Percentiles rank a stretch among this genome's conserved stretches.
Conservation (phyloP, 2,888 invertebrate species). For the Galeruca laticollis region DNA sequence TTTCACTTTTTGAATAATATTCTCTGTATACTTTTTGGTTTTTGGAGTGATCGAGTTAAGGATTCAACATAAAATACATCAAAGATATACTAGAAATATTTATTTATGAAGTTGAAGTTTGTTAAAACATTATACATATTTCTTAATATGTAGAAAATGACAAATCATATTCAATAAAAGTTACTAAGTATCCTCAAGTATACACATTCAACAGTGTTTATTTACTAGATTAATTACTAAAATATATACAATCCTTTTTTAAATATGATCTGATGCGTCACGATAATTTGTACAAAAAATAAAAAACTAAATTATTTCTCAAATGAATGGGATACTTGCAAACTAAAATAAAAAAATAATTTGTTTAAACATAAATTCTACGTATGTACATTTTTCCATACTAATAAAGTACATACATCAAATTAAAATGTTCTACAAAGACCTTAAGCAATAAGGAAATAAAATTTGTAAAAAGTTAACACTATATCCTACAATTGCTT, state of each 20-base stretch:
- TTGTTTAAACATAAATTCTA: constrained; percentile 25
- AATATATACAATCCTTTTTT: constrained; percentile 16
- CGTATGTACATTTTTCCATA: constrained; percentile 30
- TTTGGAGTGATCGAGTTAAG: neutral
- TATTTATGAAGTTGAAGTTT: constrained; percentile 29
- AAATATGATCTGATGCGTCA: neutral
- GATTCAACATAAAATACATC: neutral
- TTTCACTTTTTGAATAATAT: too few relatives aligned
- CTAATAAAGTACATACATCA: constrained; percentile 32
- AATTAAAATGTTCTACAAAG: constrained; percentile 32
- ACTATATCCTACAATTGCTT: constrained; percentile 31
- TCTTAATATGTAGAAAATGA: constrained; percentile 26
- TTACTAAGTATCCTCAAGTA: constrained; percentile 4
- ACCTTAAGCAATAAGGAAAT: constrained; percentile 38
- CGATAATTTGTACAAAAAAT: constrained; percentile 1
- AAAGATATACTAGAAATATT: constrained; percentile 31
- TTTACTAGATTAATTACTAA: constrained; percentile 12
- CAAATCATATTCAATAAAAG: neutral
- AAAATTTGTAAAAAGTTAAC: constrained; percentile 46
- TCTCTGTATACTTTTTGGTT: too few relatives aligned
- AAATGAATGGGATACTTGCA: neutral
- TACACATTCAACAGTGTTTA: constrained; percentile 13
- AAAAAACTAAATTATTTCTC: neutral
- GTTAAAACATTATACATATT: constrained; percentile 32
- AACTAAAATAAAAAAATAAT: constrained; percentile 16